Conservation (phyloP, 2,888 invertebrate genomes). For the Trachelus iudaicus region DNA sequence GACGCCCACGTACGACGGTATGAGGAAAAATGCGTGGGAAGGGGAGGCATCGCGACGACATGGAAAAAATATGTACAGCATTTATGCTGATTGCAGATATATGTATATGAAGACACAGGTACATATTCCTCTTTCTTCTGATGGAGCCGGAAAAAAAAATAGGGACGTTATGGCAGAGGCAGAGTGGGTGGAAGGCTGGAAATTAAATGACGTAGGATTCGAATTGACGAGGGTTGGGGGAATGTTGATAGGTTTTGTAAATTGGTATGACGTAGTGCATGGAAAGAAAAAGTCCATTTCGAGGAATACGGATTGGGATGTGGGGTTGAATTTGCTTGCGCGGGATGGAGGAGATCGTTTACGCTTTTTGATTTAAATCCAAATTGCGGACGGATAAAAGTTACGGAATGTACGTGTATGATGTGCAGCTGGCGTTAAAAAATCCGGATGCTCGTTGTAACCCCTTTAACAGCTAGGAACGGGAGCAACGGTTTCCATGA, state of each 20-base stretch:
- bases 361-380: background rate
- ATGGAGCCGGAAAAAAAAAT: too few relatives aligned
- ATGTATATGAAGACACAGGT: background rate
- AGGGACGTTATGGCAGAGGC: too few relatives aligned
- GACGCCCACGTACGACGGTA: background rate
- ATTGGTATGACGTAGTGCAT: too few relatives aligned
- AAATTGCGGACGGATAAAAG: background rate
- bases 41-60: background rate
- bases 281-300: too few relatives aligned
- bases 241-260: too few relatives aligned
- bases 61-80: background rate
- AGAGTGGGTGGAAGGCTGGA: too few relatives aligned
- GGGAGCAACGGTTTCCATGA: conserved; percentile 41
- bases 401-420: background rate
- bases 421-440: background rate
- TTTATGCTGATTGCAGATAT: background rate
- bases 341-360: background rate
- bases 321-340: background rate
- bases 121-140: too few relatives aligned
- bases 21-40: background rate
- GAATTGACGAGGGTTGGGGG: too few relatives aligned
- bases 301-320: too few relatives aligned
- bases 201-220: too few relatives aligned
- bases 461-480: background rate
- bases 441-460: background rate